These are phyloP conservation scores for Platycnemis pennipes DNA, from an alignment of 2,888 invertebrate species.

Conservation along the genomic window DNA sequence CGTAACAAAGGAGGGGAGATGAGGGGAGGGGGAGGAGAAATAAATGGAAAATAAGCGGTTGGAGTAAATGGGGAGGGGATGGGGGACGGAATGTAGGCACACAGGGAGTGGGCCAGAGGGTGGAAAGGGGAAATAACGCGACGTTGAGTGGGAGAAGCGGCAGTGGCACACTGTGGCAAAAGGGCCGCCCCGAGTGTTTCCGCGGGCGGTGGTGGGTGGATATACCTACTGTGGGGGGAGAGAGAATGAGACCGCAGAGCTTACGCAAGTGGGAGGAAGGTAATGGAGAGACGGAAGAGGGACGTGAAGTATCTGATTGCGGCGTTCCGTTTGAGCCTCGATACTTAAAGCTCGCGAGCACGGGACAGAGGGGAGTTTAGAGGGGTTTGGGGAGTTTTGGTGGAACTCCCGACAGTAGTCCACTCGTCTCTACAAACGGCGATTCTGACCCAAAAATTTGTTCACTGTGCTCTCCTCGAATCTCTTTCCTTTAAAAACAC, in stretches of 20 bases:
- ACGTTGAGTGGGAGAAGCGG: background rate
- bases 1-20: conserved; percentile 18
- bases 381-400: background rate
- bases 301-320: background rate
- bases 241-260: too few relatives aligned
- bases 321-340: background rate
- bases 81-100: background rate
- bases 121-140: background rate
- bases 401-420: background rate
- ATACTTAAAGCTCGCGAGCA: background rate
- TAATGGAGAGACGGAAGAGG: background rate
- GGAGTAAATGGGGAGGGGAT: background rate
- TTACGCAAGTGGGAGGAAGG: background rate
- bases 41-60: background rate
- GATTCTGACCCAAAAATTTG: background rate
- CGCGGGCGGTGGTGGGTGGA: background rate
- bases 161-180: background rate
- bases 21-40: background rate
- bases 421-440: background rate
- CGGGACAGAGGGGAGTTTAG: background rate
- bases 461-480: background rate
- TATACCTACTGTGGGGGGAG: background rate
- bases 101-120: background rate
- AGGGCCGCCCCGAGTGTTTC: background rate
- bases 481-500: background rate